A percentile compares a stretch with the other conserved stretches of the same genome.
Conservation (phyloP, 1,140 invertebrate genomes). For the Diachasmimorpha longicaudata region DNA sequence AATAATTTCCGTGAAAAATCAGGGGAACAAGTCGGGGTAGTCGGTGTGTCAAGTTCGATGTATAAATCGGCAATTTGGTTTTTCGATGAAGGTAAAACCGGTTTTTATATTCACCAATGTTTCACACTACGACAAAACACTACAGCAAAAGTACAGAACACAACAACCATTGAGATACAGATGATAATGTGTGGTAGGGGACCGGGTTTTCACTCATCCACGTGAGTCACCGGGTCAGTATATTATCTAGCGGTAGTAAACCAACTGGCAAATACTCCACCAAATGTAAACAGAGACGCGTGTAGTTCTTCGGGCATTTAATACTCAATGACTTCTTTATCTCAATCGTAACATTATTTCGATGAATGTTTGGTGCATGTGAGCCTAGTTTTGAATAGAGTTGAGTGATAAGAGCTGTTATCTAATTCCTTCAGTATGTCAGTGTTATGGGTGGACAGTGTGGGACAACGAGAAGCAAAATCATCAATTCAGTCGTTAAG, state of each 20-base stretch:
- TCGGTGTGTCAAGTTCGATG: slow-evolving; percentile 10
- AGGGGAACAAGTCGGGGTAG: background rate
- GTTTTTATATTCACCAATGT: slow-evolving; percentile 12
- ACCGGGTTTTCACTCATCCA: slow-evolving; percentile 7
- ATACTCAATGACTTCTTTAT: background rate
- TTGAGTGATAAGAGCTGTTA: background rate
- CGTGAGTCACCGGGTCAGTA: slow-evolving; percentile 19
- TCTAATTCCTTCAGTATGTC: too few relatives aligned
- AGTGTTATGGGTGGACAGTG: too few relatives aligned
- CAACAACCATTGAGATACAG: background rate
- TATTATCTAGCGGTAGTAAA: slow-evolving; percentile 23
- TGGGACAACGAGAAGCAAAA: too few relatives aligned
- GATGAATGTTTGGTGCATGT: background rate
- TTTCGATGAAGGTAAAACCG: background rate
- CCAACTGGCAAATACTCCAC: slow-evolving; percentile 10
- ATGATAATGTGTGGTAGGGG: background rate
- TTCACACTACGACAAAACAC: background rate
- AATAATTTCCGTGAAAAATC: background rate
- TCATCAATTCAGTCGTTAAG: too few relatives aligned
- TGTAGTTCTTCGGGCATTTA: background rate
- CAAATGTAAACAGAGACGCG: background rate
- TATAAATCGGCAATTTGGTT: background rate
- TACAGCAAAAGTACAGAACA: background rate
- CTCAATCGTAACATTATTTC: background rate
- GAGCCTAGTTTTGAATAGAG: background rate